These are phyloP conservation scores for Saccostrea cuccullata DNA, from an alignment of 1,140 invertebrate genomes.

Conservation along the genomic window DNA sequence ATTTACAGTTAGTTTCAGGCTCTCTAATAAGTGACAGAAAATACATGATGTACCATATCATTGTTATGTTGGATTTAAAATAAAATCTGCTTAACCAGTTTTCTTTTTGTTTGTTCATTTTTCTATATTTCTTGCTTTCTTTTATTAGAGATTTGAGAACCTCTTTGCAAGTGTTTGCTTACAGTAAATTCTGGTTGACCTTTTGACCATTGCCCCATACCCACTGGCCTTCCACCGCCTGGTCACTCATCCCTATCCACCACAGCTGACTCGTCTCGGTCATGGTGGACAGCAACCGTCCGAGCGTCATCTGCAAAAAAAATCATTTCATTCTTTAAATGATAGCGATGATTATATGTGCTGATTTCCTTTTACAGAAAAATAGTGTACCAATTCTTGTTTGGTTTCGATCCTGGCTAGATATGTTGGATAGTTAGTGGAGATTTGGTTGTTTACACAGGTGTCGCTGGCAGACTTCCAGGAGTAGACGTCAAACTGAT, in stretches of 20 bases:
- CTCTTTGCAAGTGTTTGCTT: background rate
- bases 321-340: background rate
- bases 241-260: slow-evolving; percentile 57
- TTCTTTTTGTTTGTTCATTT: no score
- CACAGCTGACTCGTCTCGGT: slow-evolving; percentile 45
- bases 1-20: no score
- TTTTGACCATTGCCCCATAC: slow-evolving; percentile 44
- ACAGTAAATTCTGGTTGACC: slow-evolving; percentile 44
- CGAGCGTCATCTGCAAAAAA: background rate
- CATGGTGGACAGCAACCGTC: slow-evolving; percentile 31
- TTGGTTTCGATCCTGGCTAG: slow-evolving; percentile 8
- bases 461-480: background rate
- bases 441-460: background rate
- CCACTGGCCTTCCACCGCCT: slow-evolving; percentile 41
- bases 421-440: background rate
- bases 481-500: background rate
- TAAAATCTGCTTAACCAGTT: no score
- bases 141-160: no score
- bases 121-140: no score
- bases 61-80: no score
- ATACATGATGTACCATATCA: no score
- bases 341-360: no score
- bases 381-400: background rate
- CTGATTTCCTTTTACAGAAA: no score
- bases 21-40: no score